Evolutionary conservation across 2,888 invertebrate genomes (phyloP).

Genomic region (Urechis unicinctus): DNA sequence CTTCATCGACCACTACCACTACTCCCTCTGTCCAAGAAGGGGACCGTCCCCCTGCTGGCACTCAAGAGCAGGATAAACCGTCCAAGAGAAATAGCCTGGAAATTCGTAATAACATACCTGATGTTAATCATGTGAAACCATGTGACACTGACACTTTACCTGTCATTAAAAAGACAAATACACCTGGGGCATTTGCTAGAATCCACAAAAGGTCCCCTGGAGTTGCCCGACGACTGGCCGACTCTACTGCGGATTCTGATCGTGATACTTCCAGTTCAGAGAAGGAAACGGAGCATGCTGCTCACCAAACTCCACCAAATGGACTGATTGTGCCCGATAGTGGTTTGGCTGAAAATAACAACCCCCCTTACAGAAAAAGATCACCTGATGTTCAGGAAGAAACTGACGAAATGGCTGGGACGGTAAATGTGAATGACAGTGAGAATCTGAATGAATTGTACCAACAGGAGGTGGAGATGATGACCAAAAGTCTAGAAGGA

Average conservation of each 20-base stretch:
- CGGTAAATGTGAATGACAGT: background rate
- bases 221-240: slow-evolving; percentile 38
- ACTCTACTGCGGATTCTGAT: slow-evolving; percentile 2
- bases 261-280: slow-evolving; percentile 33
- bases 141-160: slow-evolving; percentile 30
- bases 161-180: too few species aligned
- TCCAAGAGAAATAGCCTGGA: slow-evolving; percentile 41
- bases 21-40: background rate
- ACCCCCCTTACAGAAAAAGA: background rate
- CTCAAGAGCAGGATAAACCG: too few species aligned
- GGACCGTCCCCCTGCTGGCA: background rate
- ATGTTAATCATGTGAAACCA: slow-evolving; percentile 37
- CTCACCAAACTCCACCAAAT: background rate
- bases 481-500: background rate
- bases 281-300: slow-evolving; percentile 19
- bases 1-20: slow-evolving; percentile 1
- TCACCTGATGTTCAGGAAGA: slow-evolving; percentile 1
- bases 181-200: slow-evolving; percentile 22
- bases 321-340: too few species aligned
- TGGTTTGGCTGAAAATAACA: background rate
- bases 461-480: slow-evolving; percentile 4
- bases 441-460: slow-evolving; percentile 1
- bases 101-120: slow-evolving; percentile 45
- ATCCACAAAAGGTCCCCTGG: slow-evolving; percentile 46
- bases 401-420: slow-evolving; percentile 5